Base-by-base conservation (phyloP, 35 echinoderm and acorn worm species). In the Strongylocentrotus purpuratus region DNA sequence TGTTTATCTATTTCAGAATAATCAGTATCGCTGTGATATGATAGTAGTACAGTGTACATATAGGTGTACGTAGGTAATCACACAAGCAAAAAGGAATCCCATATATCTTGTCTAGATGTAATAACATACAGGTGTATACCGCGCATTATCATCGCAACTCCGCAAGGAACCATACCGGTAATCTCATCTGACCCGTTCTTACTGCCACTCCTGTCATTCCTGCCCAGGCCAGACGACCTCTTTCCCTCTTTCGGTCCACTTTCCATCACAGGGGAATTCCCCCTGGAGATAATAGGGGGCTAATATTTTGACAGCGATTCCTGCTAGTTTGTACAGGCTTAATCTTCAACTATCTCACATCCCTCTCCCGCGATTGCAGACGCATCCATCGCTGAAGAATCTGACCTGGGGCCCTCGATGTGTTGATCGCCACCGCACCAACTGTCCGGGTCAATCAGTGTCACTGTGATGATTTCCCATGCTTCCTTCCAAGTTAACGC, bases 271-370 rank as follows among this genome's bases (percentile, higher is more conserved):
- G 65, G 65, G 61, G 65, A 78, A 78, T 78, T 78, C 65, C 65
- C 50, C 65, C 65, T 78, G 28, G 25, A 78, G 20, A 78, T 78
- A 78, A 18, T 15, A 78, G 65, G 65, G 65, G 65, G 65, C 65
- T 78, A 78, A 78, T 78, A 78, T 78, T 78, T n/a, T 78, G 65
- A 78, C 65, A 78, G 65, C 65, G 15, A 78, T 78, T 78, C 65
- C 65, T 78, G 65, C 65, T n/a, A 78, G 65, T 28, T n/a, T n/a
- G 65, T 78, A 28, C 65, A 78, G 65, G 65, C 22, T 8, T 78
- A 78, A 78, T 28, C 65, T n/a, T 78, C 65, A 78, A 22, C 65
- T 78, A 78, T 78, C 65, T 28, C 65, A 78, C 65, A 78, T 78
- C 65, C 65, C 65, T 22, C 65, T 78, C 20, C 22, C 20, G 65